phyloP scores from a whole-genome alignment of 2,797 vertebrate genomes.

The Vireo griseus region DNA sequence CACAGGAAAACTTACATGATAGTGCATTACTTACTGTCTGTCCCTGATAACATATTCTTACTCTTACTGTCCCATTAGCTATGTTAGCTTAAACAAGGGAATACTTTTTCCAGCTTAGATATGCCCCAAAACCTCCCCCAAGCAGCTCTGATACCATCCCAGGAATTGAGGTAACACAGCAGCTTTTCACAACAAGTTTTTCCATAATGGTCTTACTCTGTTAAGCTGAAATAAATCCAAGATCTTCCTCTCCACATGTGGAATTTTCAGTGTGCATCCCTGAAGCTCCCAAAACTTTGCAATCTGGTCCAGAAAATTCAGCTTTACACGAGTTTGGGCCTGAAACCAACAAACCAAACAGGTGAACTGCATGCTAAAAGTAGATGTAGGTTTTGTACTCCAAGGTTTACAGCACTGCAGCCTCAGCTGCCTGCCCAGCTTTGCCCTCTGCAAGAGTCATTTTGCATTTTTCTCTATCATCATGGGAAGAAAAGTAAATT shows the following conservation, averaged over 20 bases:
- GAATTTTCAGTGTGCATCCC: constrained; percentile 96
- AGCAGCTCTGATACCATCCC: background rate
- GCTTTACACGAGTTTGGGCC: constrained; percentile 96
- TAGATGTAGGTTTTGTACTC: background rate
- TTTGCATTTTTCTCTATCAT: background rate
- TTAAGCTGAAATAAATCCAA: constrained; percentile 96
- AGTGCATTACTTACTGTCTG: background rate
- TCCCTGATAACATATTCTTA: background rate
- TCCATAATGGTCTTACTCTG: constrained; percentile 74
- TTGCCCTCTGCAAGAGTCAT: background rate
- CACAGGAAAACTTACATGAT: background rate
- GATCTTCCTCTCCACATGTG: constrained; percentile 95
- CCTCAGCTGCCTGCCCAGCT: background rate
- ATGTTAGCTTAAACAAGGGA: background rate
- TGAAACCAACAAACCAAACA: constrained; percentile 28
- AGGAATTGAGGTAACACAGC: background rate
- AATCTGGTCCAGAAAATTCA: constrained; percentile 98
- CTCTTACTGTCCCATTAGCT: background rate
- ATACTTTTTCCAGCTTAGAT: background rate
- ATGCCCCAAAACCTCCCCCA: background rate
- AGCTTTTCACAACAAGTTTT: background rate
- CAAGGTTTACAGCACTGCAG: background rate
- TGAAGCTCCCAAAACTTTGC: constrained; percentile 99
- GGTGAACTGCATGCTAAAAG: background rate
- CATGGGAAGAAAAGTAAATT: background rate